Conservation (phyloP, 2,113 vertebrate genomes). For the Burhinus oedicnemus region DNA sequence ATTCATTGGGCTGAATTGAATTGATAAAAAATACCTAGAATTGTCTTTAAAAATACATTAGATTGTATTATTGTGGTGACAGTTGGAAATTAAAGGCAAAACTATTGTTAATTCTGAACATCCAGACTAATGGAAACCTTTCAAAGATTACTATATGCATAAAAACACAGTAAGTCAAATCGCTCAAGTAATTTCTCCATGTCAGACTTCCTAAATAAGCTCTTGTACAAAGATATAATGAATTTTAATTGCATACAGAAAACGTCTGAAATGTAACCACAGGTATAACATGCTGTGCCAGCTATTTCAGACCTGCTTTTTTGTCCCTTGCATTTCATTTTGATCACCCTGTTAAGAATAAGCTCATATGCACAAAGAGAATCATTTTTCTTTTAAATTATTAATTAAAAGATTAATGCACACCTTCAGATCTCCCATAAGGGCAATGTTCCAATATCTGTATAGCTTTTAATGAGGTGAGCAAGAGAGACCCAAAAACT, state of each 20-base stretch:
- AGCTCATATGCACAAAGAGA: slow-evolving; percentile 11
- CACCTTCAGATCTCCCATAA: slow-evolving; percentile 16
- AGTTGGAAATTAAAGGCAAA: neutral
- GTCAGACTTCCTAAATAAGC: neutral
- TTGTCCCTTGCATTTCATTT: slow-evolving; percentile 19
- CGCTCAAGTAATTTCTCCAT: neutral
- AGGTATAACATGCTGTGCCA: neutral
- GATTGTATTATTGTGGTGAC: neutral
- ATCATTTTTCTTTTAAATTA: slow-evolving; percentile 43
- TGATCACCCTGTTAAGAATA: slow-evolving; percentile 32
- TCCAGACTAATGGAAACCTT: neutral
- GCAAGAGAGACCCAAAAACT: neutral
- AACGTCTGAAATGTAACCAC: slow-evolving; percentile 12
- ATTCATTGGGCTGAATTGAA: neutral
- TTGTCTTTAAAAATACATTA: neutral
- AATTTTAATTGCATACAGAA: slow-evolving; percentile 16
- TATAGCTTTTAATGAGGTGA: slow-evolving; percentile 27
- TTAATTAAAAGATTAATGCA: slow-evolving; percentile 52
- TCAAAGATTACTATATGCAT: neutral
- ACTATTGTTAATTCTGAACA: neutral
- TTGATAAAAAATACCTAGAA: neutral
- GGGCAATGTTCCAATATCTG: slow-evolving; percentile 5
- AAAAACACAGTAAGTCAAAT: neutral
- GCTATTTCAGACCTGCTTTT: neutral
- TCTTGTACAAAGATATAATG: neutral